Evolutionary conservation across 2,113 vertebrate species (phyloP), one percentile per base, ranked within the genome.

Genomic region (Cyanocitta stelleri): DNA sequence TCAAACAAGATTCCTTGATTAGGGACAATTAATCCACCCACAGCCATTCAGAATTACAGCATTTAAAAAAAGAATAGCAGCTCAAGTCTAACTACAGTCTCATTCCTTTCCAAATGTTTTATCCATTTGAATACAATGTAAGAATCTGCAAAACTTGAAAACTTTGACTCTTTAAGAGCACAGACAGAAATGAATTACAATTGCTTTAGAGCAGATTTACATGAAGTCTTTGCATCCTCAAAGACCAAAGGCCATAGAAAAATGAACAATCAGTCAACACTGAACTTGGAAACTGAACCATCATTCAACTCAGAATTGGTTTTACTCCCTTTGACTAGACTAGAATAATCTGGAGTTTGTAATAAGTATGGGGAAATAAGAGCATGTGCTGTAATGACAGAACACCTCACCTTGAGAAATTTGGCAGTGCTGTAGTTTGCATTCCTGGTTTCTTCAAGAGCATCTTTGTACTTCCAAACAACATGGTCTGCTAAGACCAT

Each of bases 401-500:
- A 88, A 52, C 16, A 79, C 16, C 89, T 58, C 95, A 99, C 99
- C 98, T 99, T 99, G 67, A 99, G 98, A 96, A 99, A 99, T 75
- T 96, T 98, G 37, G 99, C 99, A 63, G 98, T 96, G 5, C 99
- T 99, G 74, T 98, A 98, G 95, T 99, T 99, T 74, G 99, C 99
- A 64, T 98, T 98, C 84, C 98, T 99, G 2, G 99, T 99, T 97
- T 99, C 99, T 80, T 99, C 99, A 46, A 97, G 73, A 80, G 99
- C 85, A 4, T 99, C 98, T 96, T 96, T 99, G 96, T 98, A 98
- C 91, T 99, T 99, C 98, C 99, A 99, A 97, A 97, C 98, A 96
- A 99, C 98, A 26, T 99, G 99, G 82, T 99, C 99, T 2, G 98
- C 98, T 77, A 99, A 91, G 13, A 98, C 87, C 98, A 99, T 99